A percentile compares a stretch with the other conserved stretches of the same genome.
Conservation (phyloP, 2,113 vertebrate genomes). For the Carassius auratus region DNA sequence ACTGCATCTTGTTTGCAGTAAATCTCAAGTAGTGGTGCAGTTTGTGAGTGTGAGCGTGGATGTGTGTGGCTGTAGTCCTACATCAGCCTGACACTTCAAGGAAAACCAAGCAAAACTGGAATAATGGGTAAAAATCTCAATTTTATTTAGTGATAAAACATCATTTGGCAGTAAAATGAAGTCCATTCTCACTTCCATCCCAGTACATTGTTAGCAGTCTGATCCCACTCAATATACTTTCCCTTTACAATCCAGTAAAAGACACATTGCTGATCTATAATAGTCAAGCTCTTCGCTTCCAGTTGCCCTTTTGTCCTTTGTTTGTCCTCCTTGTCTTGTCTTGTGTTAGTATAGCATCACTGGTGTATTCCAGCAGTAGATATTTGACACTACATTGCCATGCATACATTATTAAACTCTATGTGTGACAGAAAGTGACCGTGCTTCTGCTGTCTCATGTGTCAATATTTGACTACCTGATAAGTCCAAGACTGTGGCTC, state of each 20-base stretch:
- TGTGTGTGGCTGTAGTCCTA: neutral
- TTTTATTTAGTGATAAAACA: constrained; percentile 7
- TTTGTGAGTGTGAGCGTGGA: constrained; percentile 57
- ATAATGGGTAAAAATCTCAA: neutral
- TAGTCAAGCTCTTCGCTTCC: neutral
- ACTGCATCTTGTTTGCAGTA: constrained; percentile 44
- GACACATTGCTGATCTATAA: neutral
- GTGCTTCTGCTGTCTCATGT: constrained; percentile 56
- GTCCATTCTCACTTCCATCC: neutral
- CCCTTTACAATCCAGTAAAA: neutral
- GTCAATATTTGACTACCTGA: constrained; percentile 74
- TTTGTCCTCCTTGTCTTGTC: neutral
- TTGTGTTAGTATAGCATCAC: neutral
- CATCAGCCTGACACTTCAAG: constrained; percentile 44
- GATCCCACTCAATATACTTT: neutral
- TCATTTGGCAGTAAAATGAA: neutral
- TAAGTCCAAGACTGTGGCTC: constrained; percentile 55
- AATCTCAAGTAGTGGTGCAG: constrained; percentile 52
- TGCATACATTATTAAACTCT: neutral
- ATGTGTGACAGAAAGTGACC: neutral
- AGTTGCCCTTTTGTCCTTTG: neutral
- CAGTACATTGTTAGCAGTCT: neutral
- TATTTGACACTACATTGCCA: constrained; percentile 8
- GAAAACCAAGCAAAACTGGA: constrained; percentile 16
- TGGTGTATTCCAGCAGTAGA: neutral